Conservation (phyloP, 2,113 vertebrate species). For the Nycticorax nycticorax region DNA sequence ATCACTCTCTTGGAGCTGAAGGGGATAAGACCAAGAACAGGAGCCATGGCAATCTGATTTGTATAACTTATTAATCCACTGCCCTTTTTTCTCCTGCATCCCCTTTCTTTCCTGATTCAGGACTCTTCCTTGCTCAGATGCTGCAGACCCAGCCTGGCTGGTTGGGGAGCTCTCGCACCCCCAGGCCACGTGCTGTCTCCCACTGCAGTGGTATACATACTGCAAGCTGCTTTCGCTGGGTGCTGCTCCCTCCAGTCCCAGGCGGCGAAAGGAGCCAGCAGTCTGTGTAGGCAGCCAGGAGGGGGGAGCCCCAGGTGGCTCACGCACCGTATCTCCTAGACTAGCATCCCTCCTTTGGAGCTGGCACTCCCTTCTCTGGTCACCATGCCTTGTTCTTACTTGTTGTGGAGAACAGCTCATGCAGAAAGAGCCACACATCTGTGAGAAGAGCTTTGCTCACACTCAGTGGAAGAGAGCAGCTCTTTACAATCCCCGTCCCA, state of each 20-base stretch:
- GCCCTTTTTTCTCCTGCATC: neutral
- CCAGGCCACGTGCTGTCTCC: neutral
- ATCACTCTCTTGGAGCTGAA: neutral
- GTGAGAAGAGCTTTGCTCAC: neutral
- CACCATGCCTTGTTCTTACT: neutral
- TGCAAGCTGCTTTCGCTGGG: neutral
- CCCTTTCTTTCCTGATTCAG: neutral
- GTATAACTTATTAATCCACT: neutral
- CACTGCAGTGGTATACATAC: neutral
- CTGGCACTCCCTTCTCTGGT: neutral
- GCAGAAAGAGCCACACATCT: neutral
- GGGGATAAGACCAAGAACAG: neutral
- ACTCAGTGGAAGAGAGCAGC: neutral
- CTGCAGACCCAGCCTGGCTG: neutral
- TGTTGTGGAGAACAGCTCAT: neutral
- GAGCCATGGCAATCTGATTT: neutral
- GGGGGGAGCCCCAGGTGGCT: fast-evolving
- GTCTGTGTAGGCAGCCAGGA: neutral
- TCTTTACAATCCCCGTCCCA: neutral
- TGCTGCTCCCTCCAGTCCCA: neutral
- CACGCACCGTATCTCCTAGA: fast-evolving
- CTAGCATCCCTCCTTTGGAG: neutral
- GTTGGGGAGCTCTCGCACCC: neutral
- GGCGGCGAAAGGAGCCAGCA: neutral
- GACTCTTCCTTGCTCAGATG: neutral